Evolutionary conservation across 1,140 invertebrate species (phyloP).

Genomic region (Pachyrhynchus sulphureomaculatus): DNA sequence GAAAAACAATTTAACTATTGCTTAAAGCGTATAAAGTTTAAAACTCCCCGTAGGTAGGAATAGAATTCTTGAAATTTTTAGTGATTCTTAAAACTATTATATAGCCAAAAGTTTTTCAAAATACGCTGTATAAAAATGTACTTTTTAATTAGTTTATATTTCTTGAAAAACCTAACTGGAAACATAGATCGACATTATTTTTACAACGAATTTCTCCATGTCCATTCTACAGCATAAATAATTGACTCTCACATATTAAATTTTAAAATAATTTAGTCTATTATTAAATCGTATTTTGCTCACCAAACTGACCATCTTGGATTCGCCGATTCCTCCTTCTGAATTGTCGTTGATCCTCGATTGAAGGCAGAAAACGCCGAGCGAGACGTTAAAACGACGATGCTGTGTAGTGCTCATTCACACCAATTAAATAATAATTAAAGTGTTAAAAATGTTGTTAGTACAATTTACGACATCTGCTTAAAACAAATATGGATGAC

Average conservation of each 20-base stretch:
- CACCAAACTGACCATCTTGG: too few relatives aligned
- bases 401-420: constrained; percentile 52
- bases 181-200: too few relatives aligned
- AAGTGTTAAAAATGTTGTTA: background rate
- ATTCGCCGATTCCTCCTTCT: background rate
- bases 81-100: constrained; percentile 22
- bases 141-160: too few relatives aligned
- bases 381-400: constrained; percentile 28
- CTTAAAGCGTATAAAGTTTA: constrained; percentile 25
- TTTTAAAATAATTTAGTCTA: too few relatives aligned
- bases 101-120: constrained; percentile 18
- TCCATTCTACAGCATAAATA: too few relatives aligned
- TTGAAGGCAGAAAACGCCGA: background rate
- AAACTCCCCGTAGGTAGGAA: constrained; percentile 27
- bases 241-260: too few relatives aligned
- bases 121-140: background rate
- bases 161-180: too few relatives aligned
- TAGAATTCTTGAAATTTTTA: constrained; percentile 29
- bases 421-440: constrained; percentile 37
- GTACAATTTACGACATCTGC: background rate
- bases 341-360: background rate
- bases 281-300: too few relatives aligned
- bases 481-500: too few relatives aligned
- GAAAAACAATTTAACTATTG: constrained; percentile 14
- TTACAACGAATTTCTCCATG: too few relatives aligned